Evolutionary conservation across 2,888 invertebrate species (phyloP), one percentile per base, ranked within the genome.

Genomic region (Meteorus cinctellus): DNA sequence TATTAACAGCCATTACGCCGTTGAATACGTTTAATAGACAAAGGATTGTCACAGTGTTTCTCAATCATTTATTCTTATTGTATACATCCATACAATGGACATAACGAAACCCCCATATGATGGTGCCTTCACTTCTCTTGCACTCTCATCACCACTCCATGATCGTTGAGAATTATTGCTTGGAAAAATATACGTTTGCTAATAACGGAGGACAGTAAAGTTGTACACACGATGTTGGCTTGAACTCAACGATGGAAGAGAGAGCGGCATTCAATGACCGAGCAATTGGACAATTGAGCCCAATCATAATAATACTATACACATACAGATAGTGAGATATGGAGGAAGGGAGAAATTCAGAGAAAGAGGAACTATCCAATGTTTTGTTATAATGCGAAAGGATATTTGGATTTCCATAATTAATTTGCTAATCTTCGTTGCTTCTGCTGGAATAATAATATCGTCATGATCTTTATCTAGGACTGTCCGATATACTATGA

Each of bases 251-350:
- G 36, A 31, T 48, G 12, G 31, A 63, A 55, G 55, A 60, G 63
- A 72, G 72, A 72, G 78, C 80, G 84, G 82, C 87, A 89, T 89
- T 89, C 89, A 88, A 88, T 84, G 89, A 88, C 86, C 86, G 84
- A 82, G 78, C 88, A 89, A 89, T 89, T 89, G 89, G 83, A 89
- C 89, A 89, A 89, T 89, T 89, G 89, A 88, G 87, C 87, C 85
- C 88, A 89, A 89, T 89, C 88, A 88, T 87, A 88, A 88, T 88
- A 86, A 86, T 86, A 82, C 82, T 77, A 76, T 79, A 76, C 69
- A 72, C 24, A 69, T 67, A 59, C 12, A 63, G 59, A 66, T 80
- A 76, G 10, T 19, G 55, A 6, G 55, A 55, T 19, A 19, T 55
- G 55, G 24, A 55, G 19, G 19, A 19, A 55, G 19, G 48, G 48